Conservation (phyloP, 2,113 vertebrate genomes). For the Cygnus atratus region DNA sequence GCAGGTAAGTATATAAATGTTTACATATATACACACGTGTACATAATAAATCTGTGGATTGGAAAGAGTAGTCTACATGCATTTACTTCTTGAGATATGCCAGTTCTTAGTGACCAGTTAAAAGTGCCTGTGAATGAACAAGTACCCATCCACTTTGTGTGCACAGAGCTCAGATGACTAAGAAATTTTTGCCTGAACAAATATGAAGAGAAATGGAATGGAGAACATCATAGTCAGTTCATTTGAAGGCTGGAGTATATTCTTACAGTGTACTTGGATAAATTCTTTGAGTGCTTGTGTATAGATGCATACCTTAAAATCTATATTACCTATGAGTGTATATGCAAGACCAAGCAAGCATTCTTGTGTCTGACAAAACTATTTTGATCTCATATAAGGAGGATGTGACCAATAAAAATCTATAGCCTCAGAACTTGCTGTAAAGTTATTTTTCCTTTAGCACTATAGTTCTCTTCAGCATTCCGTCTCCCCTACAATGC, state of each 20-base stretch:
- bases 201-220: background rate
- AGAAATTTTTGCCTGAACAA: background rate
- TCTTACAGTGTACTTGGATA: background rate
- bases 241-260: background rate
- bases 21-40: too few relatives aligned
- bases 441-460: conserved; percentile 21
- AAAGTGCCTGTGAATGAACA: background rate
- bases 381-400: background rate
- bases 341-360: background rate
- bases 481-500: conserved; percentile 21
- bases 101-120: background rate
- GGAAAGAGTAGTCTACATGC: background rate
- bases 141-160: background rate
- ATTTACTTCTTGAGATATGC: background rate
- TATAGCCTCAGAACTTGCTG: background rate
- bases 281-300: background rate
- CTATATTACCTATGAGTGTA: background rate
- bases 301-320: background rate
- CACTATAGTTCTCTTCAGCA: background rate
- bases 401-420: background rate
- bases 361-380: background rate
- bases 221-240: background rate
- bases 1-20: too few relatives aligned
- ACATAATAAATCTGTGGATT: background rate
- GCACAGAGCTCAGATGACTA: background rate